Evolutionary conservation across 2,888 invertebrate species (phyloP).

Genomic region (Dorcus parallelipipedus): DNA sequence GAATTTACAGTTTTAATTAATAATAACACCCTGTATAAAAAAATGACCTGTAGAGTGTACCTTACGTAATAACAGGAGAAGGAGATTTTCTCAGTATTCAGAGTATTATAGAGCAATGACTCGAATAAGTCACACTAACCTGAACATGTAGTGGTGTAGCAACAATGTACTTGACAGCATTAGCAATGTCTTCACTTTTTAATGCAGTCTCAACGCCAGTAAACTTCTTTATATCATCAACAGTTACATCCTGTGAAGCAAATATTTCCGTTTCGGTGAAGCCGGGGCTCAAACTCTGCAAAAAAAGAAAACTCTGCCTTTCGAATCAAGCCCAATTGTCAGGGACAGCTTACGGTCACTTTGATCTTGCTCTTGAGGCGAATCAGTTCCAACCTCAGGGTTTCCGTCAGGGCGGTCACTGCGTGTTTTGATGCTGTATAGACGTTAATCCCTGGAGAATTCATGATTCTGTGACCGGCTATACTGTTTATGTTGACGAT

Average conservation of each 20-base stretch:
- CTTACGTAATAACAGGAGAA: no score
- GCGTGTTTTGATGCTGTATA: conserved; percentile 29
- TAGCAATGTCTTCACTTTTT: background rate
- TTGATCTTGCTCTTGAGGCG: conserved; percentile 24
- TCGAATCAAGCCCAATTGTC: background rate
- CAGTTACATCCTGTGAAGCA: background rate
- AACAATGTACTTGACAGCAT: background rate
- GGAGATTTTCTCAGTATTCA: no score
- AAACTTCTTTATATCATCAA: background rate
- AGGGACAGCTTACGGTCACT: conserved; percentile 29
- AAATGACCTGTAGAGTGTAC: no score
- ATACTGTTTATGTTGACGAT: conserved; percentile 38
- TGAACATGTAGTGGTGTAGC: background rate
- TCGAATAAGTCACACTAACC: background rate
- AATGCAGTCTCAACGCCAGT: background rate
- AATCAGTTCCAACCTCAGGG: conserved; percentile 20
- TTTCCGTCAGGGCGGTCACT: conserved; percentile 26
- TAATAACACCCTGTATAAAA: no score
- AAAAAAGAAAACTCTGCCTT: background rate
- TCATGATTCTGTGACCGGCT: conserved; percentile 30
- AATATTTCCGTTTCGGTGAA: background rate
- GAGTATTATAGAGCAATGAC: no score
- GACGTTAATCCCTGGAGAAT: conserved; percentile 26
- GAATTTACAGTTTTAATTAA: no score
- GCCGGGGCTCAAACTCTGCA: conserved; percentile 1